These are phyloP conservation scores for Phasianus colchicus DNA, from an alignment of 2,113 vertebrate species.

Conservation along the genomic window DNA sequence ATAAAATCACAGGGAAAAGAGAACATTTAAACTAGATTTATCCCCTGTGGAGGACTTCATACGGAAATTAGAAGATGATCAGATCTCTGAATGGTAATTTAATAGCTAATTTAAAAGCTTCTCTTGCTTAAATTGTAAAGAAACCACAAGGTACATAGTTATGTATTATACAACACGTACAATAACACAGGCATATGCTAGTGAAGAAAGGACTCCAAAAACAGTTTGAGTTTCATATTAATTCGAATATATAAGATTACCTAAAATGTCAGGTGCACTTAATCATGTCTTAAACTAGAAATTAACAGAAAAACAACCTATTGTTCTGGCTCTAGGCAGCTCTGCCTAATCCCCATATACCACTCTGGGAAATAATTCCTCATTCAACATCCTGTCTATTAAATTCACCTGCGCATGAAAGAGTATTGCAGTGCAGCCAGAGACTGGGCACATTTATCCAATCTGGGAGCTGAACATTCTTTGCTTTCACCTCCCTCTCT, in stretches of 20 bases:
- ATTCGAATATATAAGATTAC: conserved; percentile 38
- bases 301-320: conserved; percentile 26
- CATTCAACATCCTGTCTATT: conserved; percentile 43
- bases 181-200: background rate
- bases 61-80: conserved; percentile 62
- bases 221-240: background rate
- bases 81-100: conserved; percentile 67
- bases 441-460: conserved; percentile 37
- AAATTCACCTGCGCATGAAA: conserved; percentile 58
- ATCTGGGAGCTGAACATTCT: conserved; percentile 36
- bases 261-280: conserved; percentile 24
- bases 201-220: background rate
- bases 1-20: conserved; percentile 23
- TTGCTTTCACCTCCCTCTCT: conserved; percentile 22
- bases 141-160: conserved; percentile 41
- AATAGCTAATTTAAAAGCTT: conserved; percentile 66
- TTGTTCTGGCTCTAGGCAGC: conserved; percentile 36
- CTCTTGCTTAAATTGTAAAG: conserved; percentile 46
- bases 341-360: background rate
- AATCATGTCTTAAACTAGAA: conserved; percentile 38
- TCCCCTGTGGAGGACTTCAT: conserved; percentile 46
- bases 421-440: conserved; percentile 3
- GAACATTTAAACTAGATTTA: conserved; percentile 60
- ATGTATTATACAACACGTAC: background rate
- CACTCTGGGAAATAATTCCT: conserved; percentile 31